Evolutionary conservation across 2,888 invertebrate species (phyloP).

Genomic region (Cremastinae sp.): DNA sequence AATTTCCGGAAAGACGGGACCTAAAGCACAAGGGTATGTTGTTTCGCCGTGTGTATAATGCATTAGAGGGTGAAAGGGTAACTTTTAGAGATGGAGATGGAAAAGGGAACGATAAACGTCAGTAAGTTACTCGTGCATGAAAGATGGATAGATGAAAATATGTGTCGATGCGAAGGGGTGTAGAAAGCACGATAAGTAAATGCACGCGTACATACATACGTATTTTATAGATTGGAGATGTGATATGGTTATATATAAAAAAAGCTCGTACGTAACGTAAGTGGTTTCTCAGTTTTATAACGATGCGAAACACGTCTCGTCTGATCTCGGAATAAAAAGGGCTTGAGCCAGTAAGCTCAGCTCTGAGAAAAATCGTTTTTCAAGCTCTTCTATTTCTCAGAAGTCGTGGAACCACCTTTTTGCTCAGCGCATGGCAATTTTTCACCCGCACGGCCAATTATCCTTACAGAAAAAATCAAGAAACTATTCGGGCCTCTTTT

Average conservation of each 20-base stretch:
- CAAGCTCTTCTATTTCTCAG: not conserved
- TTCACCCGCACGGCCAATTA: slow-evolving; percentile 1
- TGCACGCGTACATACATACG: not conserved
- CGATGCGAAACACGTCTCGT: not conserved
- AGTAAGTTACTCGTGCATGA: slow-evolving; percentile 41
- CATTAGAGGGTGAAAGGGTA: slow-evolving; percentile 31
- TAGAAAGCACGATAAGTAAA: slow-evolving; percentile 16
- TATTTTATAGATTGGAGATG: too few relatives aligned
- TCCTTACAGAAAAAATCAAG: not conserved
- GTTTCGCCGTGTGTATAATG: slow-evolving; percentile 38
- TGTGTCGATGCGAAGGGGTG: not conserved
- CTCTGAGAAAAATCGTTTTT: too few relatives aligned
- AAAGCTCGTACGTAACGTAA: slow-evolving; percentile 1
- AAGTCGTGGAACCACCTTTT: not conserved
- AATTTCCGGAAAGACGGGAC: slow-evolving; percentile 9
- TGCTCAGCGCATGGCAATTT: not conserved
- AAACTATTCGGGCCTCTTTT: not conserved
- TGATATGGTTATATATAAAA: not conserved
- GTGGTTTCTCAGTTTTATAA: slow-evolving; percentile 7
- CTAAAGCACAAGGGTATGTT: slow-evolving; percentile 27
- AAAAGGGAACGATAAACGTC: slow-evolving; percentile 51
- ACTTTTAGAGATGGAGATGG: not conserved
- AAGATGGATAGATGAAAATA: slow-evolving; percentile 53
- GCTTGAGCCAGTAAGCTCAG: too few relatives aligned
- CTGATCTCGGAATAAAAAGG: not conserved